Percentiles rank a stretch among this genome's conserved stretches.
Evolutionary conservation across 1,140 invertebrate species (phyloP).

Genomic region (Conus betulinus): DNA sequence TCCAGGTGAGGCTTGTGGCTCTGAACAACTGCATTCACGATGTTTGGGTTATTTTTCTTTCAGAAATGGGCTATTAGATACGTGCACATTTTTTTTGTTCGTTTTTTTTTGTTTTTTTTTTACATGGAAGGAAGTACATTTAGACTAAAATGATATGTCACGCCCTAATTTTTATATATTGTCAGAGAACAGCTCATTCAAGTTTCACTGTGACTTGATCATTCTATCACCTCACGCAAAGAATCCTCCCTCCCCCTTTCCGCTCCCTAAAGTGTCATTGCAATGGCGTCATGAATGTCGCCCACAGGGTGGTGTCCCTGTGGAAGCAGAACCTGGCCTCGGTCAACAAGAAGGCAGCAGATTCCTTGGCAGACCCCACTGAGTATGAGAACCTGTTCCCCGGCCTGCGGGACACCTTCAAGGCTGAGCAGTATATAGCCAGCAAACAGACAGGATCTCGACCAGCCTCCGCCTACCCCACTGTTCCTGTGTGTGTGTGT

Average conservation of each 20-base stretch:
- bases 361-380: constrained; percentile 94
- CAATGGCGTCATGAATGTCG: no score
- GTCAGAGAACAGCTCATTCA: no score
- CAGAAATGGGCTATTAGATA: not conserved
- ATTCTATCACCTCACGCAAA: no score
- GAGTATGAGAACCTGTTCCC: constrained; percentile 99
- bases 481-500: constrained; percentile 65
- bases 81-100: no score
- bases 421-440: constrained; percentile 80
- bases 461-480: constrained; percentile 66
- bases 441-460: constrained; percentile 48
- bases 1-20: constrained; percentile 61
- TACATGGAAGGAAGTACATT: no score
- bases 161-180: no score
- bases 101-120: no score
- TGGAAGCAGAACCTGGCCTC: constrained; percentile 70
- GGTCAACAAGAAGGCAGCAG: constrained; percentile 84
- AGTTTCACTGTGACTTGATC: no score
- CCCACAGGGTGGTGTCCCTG: constrained; percentile 68
- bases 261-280: no score
- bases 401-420: constrained; percentile 85
- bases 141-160: no score
- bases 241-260: no score
- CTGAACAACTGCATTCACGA: not conserved
- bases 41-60: not conserved